These are phyloP conservation scores for Grallaria varia DNA, from an alignment of 2,113 vertebrate genomes.

Conservation along the genomic window DNA sequence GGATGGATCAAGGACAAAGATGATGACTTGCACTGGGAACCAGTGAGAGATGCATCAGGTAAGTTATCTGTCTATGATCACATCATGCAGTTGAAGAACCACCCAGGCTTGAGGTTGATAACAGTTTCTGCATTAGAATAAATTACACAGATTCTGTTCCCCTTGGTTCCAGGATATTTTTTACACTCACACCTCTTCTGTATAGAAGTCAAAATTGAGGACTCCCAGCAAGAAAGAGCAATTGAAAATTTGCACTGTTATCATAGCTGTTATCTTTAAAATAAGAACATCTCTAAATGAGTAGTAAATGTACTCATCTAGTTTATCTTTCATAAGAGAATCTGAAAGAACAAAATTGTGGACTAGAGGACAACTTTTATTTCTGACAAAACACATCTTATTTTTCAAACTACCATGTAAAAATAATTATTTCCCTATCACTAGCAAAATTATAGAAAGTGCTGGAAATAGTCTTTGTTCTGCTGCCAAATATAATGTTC, in stretches of 20 bases:
- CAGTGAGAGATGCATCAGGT: conserved; percentile 78
- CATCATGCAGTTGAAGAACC: neutral
- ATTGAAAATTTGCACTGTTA: neutral
- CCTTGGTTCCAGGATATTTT: neutral
- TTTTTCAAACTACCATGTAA: neutral
- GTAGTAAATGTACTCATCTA: neutral
- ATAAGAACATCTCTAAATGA: neutral
- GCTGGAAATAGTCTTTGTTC: neutral
- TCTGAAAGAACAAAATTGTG: neutral
- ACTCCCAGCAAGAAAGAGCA: neutral
- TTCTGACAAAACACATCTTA: neutral
- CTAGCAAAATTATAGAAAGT: neutral
- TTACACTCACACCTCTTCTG: neutral
- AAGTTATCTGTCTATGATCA: neutral
- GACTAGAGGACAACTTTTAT: neutral
- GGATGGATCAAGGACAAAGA: conserved; percentile 89
- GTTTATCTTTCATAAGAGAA: neutral
- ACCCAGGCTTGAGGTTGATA: neutral
- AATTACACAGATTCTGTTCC: neutral
- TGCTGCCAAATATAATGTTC: neutral
- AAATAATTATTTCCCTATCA: neutral
- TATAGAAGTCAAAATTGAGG: neutral
- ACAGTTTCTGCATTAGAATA: neutral
- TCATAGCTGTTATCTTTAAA: neutral
- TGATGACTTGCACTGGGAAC: conserved; percentile 89